These are phyloP conservation scores for Pseudochirops corinnae DNA, from an alignment of 2,797 vertebrate species.

Conservation along the genomic window DNA sequence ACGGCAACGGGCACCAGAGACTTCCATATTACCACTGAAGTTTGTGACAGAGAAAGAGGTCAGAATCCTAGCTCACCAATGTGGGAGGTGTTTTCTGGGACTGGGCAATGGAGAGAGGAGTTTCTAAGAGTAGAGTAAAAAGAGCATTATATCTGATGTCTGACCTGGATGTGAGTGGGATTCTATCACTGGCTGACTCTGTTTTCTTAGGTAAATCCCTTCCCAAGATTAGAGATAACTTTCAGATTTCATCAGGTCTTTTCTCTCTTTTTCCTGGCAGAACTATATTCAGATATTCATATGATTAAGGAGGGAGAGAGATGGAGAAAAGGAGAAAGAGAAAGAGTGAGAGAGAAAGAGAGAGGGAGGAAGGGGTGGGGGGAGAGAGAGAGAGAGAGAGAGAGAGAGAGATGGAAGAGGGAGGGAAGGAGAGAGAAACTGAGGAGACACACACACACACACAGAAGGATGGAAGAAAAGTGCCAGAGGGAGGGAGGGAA, in stretches of 20 bases:
- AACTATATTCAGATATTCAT: neutral
- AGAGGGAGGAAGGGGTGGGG: no score
- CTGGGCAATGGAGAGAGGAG: neutral
- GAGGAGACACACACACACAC: no score
- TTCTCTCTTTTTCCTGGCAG: neutral
- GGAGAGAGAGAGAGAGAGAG: no score
- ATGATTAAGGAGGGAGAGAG: neutral
- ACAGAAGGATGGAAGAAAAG: no score
- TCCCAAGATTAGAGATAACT: neutral
- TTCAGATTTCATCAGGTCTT: neutral
- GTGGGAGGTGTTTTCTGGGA: neutral
- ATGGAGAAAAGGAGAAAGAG: no score
- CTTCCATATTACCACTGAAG: neutral
- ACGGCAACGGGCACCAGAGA: fast-evolving
- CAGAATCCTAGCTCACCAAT: neutral
- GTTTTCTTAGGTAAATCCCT: neutral
- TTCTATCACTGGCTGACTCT: neutral
- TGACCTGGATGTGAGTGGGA: neutral
- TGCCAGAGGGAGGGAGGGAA: no score
- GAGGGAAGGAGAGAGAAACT: no score
- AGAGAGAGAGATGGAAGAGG: no score
- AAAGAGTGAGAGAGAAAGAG: fast-evolving
- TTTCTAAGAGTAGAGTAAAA: neutral
- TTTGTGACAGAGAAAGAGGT: constrained; percentile 12
- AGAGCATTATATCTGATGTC: neutral